These are phyloP conservation scores for Candoia aspera DNA, from an alignment of 2,113 vertebrate genomes.

Conservation along the genomic window DNA sequence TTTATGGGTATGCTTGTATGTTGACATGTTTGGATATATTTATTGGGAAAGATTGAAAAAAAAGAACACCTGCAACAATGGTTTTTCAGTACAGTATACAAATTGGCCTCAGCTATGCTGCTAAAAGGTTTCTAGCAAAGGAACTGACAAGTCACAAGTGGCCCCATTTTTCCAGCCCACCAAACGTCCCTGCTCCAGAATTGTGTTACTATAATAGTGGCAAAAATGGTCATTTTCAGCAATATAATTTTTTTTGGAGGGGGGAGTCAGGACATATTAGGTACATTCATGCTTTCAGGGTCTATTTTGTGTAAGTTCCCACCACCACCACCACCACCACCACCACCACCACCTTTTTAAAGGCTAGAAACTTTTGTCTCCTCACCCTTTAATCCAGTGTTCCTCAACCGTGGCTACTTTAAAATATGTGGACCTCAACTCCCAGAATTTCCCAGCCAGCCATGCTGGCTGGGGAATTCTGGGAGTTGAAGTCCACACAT, in stretches of 20 bases:
- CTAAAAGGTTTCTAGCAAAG: too few relatives aligned
- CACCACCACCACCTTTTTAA: background rate
- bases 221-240: background rate
- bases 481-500: background rate
- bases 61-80: background rate
- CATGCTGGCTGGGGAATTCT: background rate
- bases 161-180: too few relatives aligned
- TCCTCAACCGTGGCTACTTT: too few relatives aligned
- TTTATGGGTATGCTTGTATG: too few relatives aligned
- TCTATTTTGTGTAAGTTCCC: background rate
- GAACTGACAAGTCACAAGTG: too few relatives aligned
- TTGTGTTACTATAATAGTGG: background rate
- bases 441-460: background rate
- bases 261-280: background rate
- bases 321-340: too few relatives aligned
- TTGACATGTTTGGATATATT: background rate
- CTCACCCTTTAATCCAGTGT: background rate
- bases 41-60: background rate
- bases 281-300: background rate
- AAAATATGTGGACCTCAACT: too few relatives aligned
- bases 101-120: background rate
- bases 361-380: background rate
- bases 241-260: background rate
- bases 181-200: background rate
- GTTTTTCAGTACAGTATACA: background rate